Evolutionary conservation across 2,888 invertebrate genomes (phyloP).

Genomic region (Masnerella sp.): DNA sequence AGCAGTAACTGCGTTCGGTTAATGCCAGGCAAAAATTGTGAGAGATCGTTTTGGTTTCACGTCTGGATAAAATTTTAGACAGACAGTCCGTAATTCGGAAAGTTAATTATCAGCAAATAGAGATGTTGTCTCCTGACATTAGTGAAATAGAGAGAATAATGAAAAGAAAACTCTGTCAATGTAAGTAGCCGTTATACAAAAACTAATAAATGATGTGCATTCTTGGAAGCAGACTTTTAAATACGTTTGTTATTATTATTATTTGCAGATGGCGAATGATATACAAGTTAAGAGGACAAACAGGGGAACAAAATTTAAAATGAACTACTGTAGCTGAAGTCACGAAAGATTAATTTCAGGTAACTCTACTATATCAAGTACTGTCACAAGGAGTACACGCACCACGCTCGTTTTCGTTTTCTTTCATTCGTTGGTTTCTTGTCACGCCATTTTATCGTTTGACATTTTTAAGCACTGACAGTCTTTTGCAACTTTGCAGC

Average conservation of each 20-base stretch:
- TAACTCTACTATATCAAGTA: slow-evolving; percentile 53
- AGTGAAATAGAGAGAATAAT: neutral
- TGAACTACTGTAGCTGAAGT: slow-evolving; percentile 51
- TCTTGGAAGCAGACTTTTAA: slow-evolving; percentile 41
- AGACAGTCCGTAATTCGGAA: too few relatives aligned
- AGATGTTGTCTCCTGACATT: slow-evolving; percentile 19
- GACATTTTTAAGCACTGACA: slow-evolving; percentile 39
- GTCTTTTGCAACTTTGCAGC: slow-evolving; percentile 36
- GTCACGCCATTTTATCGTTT: slow-evolving; percentile 44
- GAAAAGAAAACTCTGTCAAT: slow-evolving; percentile 34
- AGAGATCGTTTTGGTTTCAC: too few relatives aligned
- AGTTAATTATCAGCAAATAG: too few relatives aligned
- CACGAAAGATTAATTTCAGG: slow-evolving; percentile 54
- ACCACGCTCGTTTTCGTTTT: slow-evolving; percentile 49
- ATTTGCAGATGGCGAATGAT: slow-evolving; percentile 59
- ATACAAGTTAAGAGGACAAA: slow-evolving; percentile 54
- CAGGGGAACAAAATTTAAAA: slow-evolving; percentile 57
- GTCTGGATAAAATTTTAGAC: too few relatives aligned
- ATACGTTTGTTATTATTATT: slow-evolving; percentile 58
- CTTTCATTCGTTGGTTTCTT: slow-evolving; percentile 36
- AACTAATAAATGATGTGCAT: slow-evolving; percentile 56
- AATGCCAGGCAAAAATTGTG: too few relatives aligned
- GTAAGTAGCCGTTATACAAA: slow-evolving; percentile 49
- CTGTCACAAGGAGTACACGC: slow-evolving; percentile 52
- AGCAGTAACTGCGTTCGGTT: slow-evolving; percentile 47